phyloP scores from a whole-genome alignment of 1,140 invertebrate genomes.

The Oncopodura yosiiana region DNA sequence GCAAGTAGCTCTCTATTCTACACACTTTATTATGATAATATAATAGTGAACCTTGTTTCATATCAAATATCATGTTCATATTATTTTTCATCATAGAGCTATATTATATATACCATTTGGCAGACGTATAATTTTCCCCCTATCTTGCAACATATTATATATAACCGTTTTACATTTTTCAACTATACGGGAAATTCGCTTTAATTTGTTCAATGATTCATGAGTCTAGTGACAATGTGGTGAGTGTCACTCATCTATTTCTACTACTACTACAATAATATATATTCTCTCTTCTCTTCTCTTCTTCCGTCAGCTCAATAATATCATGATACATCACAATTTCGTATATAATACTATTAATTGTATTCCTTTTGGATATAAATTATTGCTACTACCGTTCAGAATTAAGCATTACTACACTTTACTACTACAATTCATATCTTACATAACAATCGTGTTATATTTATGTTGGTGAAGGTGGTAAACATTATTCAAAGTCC shows the following conservation, averaged over 20 bases:
- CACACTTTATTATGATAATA: too few species aligned
- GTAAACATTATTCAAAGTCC: background rate
- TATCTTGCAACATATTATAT: too few species aligned
- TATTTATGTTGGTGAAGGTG: background rate
- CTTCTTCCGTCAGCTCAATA: slow-evolving; percentile 17
- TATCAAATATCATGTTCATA: too few species aligned
- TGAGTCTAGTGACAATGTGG: background rate
- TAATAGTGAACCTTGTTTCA: too few species aligned
- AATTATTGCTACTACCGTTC: background rate
- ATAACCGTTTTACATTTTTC: too few species aligned
- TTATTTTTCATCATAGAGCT: too few species aligned
- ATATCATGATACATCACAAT: slow-evolving; percentile 17
- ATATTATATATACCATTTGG: too few species aligned
- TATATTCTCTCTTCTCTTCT: background rate
- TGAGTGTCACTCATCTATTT: background rate
- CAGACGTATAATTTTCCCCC: too few species aligned
- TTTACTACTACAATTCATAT: background rate
- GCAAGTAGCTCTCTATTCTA: too few species aligned
- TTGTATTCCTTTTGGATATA: background rate
- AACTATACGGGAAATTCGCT: slow-evolving; percentile 14
- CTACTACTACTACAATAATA: background rate
- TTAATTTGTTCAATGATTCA: slow-evolving; percentile 18
- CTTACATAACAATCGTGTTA: slow-evolving; percentile 1
- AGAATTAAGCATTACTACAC: background rate
- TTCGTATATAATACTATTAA: background rate